Evolutionary conservation across 1,140 invertebrate genomes (phyloP).

Genomic region (Eciton burchellii): DNA sequence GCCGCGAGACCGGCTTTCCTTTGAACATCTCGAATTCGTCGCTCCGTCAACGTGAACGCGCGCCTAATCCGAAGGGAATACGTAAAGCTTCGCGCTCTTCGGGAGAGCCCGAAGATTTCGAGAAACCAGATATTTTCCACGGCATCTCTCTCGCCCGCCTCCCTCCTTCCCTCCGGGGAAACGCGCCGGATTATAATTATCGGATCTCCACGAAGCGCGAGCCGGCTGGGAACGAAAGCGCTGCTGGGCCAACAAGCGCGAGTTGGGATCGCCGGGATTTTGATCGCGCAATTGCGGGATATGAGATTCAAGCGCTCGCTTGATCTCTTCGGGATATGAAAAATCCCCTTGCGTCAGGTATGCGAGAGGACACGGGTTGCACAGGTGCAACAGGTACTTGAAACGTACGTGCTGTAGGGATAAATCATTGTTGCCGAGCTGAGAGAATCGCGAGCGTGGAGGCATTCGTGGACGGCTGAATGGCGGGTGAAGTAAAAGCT

Average conservation of each 20-base stretch:
- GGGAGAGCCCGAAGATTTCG: slow-evolving; percentile 39
- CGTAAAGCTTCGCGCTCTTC: slow-evolving; percentile 49
- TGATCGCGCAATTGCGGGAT: not conserved
- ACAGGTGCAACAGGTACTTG: no score
- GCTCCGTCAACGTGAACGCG: slow-evolving; percentile 27
- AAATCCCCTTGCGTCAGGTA: no score
- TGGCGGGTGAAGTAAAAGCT: no score
- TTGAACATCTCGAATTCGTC: slow-evolving; percentile 58
- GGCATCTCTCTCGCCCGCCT: no score
- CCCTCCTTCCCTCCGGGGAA: no score
- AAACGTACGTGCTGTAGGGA: no score
- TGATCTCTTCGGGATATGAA: no score
- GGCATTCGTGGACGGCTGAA: no score
- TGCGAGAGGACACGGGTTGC: no score
- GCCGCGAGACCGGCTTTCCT: slow-evolving; percentile 38
- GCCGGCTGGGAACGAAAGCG: not conserved
- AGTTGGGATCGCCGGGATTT: not conserved
- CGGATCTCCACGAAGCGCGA: not conserved
- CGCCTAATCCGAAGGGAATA: slow-evolving; percentile 43
- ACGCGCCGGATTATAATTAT: slow-evolving; percentile 35
- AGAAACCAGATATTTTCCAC: slow-evolving; percentile 59
- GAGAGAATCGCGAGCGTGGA: no score
- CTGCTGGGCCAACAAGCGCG: not conserved
- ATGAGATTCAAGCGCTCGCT: no score
- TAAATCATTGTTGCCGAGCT: no score